Conservation (phyloP, 2,888 invertebrate species). For the Calliphora vomitoria region DNA sequence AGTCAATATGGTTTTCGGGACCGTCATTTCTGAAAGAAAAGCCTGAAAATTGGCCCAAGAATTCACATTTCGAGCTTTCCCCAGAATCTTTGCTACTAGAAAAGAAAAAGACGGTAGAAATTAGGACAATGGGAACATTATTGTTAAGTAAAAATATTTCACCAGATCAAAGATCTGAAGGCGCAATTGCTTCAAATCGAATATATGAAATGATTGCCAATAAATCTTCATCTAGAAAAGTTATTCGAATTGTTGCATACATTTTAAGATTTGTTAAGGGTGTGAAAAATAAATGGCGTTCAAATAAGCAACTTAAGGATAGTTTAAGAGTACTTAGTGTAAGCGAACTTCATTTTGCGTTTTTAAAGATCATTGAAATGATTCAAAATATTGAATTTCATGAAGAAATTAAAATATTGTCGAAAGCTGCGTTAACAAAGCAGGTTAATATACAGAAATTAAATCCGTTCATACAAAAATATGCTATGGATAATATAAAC, state of each 20-base stretch:
- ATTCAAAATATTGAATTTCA: neutral
- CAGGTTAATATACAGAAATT: neutral
- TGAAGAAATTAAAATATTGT: neutral
- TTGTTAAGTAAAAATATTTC: neutral
- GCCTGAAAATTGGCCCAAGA: neutral
- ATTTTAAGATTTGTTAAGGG: neutral
- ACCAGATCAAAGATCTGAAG: neutral
- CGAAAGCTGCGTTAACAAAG: neutral
- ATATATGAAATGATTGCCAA: neutral
- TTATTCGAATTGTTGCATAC: neutral
- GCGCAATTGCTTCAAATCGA: neutral
- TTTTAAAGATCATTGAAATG: slow-evolving; percentile 8
- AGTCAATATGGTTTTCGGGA: neutral
- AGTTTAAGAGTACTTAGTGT: neutral
- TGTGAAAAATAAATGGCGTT: neutral
- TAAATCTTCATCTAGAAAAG: neutral
- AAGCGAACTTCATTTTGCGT: neutral
- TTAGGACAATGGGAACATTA: neutral
- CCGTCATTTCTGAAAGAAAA: neutral
- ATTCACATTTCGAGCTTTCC: neutral
- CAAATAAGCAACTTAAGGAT: neutral
- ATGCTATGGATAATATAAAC: neutral
- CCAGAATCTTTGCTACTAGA: neutral
- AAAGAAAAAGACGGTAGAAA: neutral
- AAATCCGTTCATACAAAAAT: neutral